Base-by-base conservation (phyloP, 2,113 vertebrate genomes). In the Sylvilagus bachmani region DNA sequence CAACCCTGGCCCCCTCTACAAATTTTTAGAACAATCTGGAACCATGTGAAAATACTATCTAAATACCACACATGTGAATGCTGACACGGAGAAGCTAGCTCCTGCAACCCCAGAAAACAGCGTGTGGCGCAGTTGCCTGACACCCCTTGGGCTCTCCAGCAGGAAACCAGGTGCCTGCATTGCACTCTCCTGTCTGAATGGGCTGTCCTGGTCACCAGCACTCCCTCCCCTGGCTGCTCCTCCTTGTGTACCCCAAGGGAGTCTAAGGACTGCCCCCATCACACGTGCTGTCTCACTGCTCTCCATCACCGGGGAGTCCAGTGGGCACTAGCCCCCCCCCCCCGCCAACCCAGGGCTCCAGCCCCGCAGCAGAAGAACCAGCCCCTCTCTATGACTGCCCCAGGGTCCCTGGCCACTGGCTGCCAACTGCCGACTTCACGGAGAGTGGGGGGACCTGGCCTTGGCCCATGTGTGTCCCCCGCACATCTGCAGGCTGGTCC, bases 71-170 rank as follows among this genome's bases (percentile, higher is more conserved):
- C 1, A 24, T 71, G 44, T 55, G 49, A 38, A 78, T 89, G 69
- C 24, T 36, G 66, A 73, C 19, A 9, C 2, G 8, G n/a, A 71
- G 61, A 77, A 22, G 4, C 62, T 10, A 2, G 19, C 80, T 78
- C 21, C 58, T 0, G 25, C 67, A 74, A 25, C 78, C 78, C 6
- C 55, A 38, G 49, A 53, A 27, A 85, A 25, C 69, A 17, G 79
- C 10, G 0, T 3, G 64, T 6, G 0, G 6, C 19, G 24, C 17
- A 25, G 33, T 14, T 71, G 19, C 19, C 0, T 11, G 44, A n/a
- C 64, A 33, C 49, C 61, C 67, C 36, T 13, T 62, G 3, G 10
- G 92, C 69, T 85, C 71, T 29, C 4, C 1, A 3, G 7, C 21
- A 25, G 58, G 62, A 36, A 78, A 61, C 17, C 75, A 11, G 14